Evolutionary conservation across 1,140 invertebrate genomes (phyloP).

Genomic region (Procambarus clarkii): DNA sequence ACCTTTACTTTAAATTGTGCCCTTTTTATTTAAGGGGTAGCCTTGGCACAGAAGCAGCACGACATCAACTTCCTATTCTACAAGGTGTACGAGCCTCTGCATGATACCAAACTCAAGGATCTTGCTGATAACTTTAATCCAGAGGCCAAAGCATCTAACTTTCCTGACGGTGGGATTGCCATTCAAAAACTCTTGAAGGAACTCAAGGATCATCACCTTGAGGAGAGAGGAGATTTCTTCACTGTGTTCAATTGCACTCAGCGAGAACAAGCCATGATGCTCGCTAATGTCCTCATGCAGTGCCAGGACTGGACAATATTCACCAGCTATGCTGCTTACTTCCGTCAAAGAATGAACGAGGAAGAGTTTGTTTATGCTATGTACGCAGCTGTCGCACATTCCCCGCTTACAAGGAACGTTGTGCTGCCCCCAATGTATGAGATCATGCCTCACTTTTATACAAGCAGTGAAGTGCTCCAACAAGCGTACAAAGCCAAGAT

Average conservation of each 20-base stretch:
- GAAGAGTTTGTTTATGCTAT: slow-evolving; percentile 47
- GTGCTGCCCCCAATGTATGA: slow-evolving; percentile 56
- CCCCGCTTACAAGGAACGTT: slow-evolving; percentile 10
- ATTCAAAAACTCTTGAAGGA: slow-evolving; percentile 29
- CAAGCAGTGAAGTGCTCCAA: slow-evolving; percentile 33
- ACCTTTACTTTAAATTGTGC: no score
- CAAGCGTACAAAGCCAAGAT: slow-evolving; percentile 47
- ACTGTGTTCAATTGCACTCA: slow-evolving; percentile 36
- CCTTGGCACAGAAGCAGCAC: slow-evolving; percentile 20
- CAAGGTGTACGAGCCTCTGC: slow-evolving; percentile 31
- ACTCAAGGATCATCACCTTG: slow-evolving; percentile 28
- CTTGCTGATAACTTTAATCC: background rate
- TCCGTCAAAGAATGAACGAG: slow-evolving; percentile 49
- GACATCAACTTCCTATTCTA: slow-evolving; percentile 27
- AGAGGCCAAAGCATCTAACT: background rate
- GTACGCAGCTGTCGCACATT: slow-evolving; percentile 38
- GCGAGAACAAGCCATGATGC: slow-evolving; percentile 33
- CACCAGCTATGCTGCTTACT: slow-evolving; percentile 40
- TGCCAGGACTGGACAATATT: slow-evolving; percentile 37
- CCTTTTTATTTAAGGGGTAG: background rate
- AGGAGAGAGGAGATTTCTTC: slow-evolving; percentile 23
- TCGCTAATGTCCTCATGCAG: slow-evolving; percentile 28
- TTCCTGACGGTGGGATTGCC: slow-evolving; percentile 15
- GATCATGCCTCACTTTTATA: slow-evolving; percentile 50
- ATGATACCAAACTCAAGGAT: background rate